Base-by-base conservation (phyloP, 2,113 vertebrate genomes). In the Bos indicus region DNA sequence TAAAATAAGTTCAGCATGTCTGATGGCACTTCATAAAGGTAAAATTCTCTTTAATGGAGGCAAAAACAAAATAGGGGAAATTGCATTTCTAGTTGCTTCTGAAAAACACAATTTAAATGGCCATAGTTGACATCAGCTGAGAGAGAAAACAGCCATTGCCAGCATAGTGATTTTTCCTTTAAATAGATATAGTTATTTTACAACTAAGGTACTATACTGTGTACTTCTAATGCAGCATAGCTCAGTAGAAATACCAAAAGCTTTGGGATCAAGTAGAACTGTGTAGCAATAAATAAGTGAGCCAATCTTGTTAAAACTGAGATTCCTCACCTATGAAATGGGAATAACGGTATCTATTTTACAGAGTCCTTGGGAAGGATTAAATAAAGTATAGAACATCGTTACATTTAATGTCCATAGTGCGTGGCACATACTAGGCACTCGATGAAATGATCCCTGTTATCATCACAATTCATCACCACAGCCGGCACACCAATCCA, bases 21-120 rank as follows among this genome's bases (percentile, higher is more conserved):
- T 93, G 40, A 60, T 56, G 60, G n/a, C 14, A 85, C 94, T 94
- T 93, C 46, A 87, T 64, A 95, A 89, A 51, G 46, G 59, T n/a
- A 89, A 97, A 96, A 88, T 89, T 97, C 52, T 96, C 59, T 67
- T 94, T 51, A 96, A 71, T 93, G 43, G 67, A 81, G 36, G 54
- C 36, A 67, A 80, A 89, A 87, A 87, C 19, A 33, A 93, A 91
- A 43, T 36, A 67, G 57, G 33, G 40, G 96, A 95, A 85, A 48
- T 6, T n/a, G 2, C 90, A 67, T 57, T 52, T 92, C 56, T 82
- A 67, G 40, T 54, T 94, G 56, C 26, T 80, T 84, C 78, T 81
- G 36, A 93, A 91, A 96, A 92, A 94, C 86, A 95, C 7, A 78
- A 91, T 64, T 92, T 82, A 96, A 95, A 85, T 85, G 51, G 78